Evolutionary conservation across 2,888 invertebrate genomes (phyloP), one percentile per base, ranked within the genome.

Genomic region (Malachius bipustulatus): DNA sequence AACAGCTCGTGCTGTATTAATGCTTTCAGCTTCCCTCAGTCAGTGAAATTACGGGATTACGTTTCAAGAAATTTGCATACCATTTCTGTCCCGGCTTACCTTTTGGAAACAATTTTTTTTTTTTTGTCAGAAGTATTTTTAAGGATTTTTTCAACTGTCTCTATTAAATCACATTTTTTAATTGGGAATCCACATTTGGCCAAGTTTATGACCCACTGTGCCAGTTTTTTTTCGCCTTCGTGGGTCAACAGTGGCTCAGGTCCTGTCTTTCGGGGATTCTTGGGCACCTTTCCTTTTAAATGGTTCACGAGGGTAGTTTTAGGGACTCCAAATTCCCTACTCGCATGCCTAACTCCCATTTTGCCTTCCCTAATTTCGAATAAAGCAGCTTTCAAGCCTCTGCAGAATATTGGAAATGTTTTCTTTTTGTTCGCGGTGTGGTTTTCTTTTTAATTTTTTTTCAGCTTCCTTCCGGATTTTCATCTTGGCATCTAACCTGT

Each of bases 1-100:
- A 34, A 42, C 32, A 4, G 49, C 51, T 41, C 51, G 40, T 12
- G 51, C 48, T 46, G 48, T 51, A 16, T 42, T 46, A 10, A 47
- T 45, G 41, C 38, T 40, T 42, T 55, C 54, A 4, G 54, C 45
- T 41, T 44, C 44, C 34, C 45, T n/a, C n/a, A n/a, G n/a, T 39
- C 26, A 40, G 13, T 19, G 48, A 41, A 32, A 56, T 44, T 30
- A 36, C 40, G 3, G 43, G 42, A 30, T 43, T 24, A 9, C 43
- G 13, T 27, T 27, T 32, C 31, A 53, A 42, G 42, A 57, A 56
- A 15, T 38, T 45, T 19, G 24, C 10, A 34, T 49, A 54, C 55
- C 56, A 56, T 31, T 38, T 47, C 40, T 49, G n/a, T 4, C 39
- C 40, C n/a, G 46, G 44, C 33, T 16, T 27, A 2, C 41, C 38